Evolutionary conservation across 2,888 invertebrate genomes (phyloP).

Genomic region (Dynastes hyllus): DNA sequence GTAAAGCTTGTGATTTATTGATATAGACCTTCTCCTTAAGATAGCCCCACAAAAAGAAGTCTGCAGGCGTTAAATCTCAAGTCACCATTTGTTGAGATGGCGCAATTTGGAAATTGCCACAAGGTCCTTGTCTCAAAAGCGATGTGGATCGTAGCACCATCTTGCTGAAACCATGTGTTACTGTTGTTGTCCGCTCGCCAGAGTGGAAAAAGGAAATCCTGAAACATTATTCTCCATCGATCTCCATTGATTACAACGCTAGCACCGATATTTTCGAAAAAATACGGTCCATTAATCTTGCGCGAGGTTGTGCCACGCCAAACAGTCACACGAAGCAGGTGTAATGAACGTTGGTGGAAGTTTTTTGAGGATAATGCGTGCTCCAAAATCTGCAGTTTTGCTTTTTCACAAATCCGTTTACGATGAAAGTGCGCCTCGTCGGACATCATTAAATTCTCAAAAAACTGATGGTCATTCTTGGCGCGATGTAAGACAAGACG

Average conservation of each 20-base stretch:
- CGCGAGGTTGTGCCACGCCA: background rate
- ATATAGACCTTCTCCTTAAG: background rate
- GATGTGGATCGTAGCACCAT: no score
- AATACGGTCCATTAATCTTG: slow-evolving; percentile 7
- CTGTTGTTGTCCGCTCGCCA: background rate
- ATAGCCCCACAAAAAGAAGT: background rate
- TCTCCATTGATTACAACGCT: background rate
- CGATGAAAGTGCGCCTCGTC: background rate
- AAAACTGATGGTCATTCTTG: background rate
- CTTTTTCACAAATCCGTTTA: background rate
- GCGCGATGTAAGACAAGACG: background rate
- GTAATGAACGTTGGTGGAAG: background rate
- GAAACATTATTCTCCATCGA: background rate
- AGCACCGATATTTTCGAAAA: background rate
- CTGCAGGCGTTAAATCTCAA: background rate
- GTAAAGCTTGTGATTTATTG: background rate
- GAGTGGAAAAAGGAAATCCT: background rate
- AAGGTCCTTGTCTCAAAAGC: background rate
- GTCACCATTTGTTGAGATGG: background rate
- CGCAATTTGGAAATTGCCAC: background rate
- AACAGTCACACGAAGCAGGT: background rate
- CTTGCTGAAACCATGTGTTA: background rate
- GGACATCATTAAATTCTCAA: background rate
- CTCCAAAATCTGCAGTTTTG: background rate
- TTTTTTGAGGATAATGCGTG: background rate